Conservation (phyloP, 2,888 invertebrate genomes). For the Leptopterna dolabrata region DNA sequence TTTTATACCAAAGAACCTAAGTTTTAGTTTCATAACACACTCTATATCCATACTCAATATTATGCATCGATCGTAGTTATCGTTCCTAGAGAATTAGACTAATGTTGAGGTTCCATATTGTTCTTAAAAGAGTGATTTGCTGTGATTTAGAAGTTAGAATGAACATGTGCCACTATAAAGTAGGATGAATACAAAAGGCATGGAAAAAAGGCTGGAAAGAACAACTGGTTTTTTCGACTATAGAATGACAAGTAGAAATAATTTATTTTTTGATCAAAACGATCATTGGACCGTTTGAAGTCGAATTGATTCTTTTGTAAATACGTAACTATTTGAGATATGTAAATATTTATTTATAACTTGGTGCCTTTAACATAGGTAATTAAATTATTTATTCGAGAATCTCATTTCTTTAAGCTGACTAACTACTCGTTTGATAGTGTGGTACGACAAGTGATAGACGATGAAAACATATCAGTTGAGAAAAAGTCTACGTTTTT, state of each 20-base stretch:
- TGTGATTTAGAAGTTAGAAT: constrained; percentile 38
- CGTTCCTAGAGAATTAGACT: constrained; percentile 43
- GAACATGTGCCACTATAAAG: not conserved
- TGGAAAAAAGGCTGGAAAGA: not conserved
- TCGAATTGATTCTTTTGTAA: constrained; percentile 21
- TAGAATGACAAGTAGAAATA: constrained; percentile 18
- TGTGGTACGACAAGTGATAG: not conserved
- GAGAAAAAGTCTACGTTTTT: constrained; percentile 1
- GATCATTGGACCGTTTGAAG: not conserved
- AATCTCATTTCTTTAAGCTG: constrained; percentile 22
- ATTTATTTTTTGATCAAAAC: constrained; percentile 15
- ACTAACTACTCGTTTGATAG: not conserved
- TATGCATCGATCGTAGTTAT: constrained; percentile 22
- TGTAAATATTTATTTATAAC: constrained; percentile 44
- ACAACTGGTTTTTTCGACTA: not conserved
- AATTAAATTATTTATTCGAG: constrained; percentile 41
- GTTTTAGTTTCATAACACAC: constrained; percentile 21
- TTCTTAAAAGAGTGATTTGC: constrained; percentile 15
- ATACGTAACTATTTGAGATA: constrained; percentile 22
- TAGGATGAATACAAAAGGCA: not conserved
- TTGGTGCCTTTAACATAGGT: constrained; percentile 7
- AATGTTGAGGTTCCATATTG: constrained; percentile 13
- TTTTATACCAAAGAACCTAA: constrained; percentile 49
- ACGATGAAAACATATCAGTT: not conserved
- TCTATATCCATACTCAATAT: constrained; percentile 6